These are phyloP conservation scores for Propithecus coquereli DNA, from an alignment of 2,113 vertebrate species.

Conservation along the genomic window DNA sequence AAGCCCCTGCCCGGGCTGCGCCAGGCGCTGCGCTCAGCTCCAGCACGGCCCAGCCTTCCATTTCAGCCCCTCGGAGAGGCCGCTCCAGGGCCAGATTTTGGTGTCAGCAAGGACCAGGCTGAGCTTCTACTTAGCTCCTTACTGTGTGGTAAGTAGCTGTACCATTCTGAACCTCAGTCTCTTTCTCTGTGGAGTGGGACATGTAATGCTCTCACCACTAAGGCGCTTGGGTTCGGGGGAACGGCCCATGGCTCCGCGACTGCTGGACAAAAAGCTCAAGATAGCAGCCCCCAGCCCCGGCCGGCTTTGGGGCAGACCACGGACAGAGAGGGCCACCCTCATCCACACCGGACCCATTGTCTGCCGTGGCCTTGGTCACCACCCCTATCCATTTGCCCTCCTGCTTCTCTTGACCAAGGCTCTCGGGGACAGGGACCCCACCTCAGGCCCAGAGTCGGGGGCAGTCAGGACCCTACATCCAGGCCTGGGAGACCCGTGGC, in stretches of 20 bases:
- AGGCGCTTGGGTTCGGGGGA: neutral
- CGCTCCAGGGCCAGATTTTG: accelerated
- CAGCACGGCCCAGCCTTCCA: accelerated
- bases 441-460: neutral
- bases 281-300: neutral
- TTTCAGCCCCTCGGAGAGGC: neutral
- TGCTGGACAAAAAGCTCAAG: accelerated
- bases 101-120: neutral
- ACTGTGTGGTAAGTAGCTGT: neutral
- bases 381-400: neutral
- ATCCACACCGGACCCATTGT: accelerated
- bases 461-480: neutral
- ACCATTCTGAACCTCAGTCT: neutral
- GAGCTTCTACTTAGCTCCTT: neutral
- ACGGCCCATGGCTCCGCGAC: accelerated
- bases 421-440: neutral
- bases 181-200: neutral
- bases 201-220: accelerated
- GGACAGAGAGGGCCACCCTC: neutral
- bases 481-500: neutral
- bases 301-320: accelerated
- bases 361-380: neutral
- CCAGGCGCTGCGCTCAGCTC: neutral
- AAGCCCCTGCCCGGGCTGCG: neutral
- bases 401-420: neutral